Evolutionary conservation across 2,797 vertebrate genomes (phyloP).

Genomic region (Epinephelus awoara): DNA sequence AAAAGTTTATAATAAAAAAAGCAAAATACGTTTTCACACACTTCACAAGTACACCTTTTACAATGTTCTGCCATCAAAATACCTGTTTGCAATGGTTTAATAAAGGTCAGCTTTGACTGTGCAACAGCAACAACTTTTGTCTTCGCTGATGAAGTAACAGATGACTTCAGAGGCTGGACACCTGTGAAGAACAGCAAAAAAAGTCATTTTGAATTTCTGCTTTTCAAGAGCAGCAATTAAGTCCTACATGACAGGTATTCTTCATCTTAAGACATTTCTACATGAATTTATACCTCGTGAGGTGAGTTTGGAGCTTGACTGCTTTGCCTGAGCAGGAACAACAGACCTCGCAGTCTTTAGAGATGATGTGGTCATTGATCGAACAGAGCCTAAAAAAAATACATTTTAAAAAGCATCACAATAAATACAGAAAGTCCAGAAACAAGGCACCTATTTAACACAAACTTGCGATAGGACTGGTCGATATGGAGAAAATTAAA

Average conservation of each 20-base stretch:
- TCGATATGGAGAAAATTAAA: too few relatives aligned
- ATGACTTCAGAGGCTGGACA: slow-evolving; percentile 69
- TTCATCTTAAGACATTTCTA: background rate
- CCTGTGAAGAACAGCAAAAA: slow-evolving; percentile 49
- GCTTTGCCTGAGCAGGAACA: slow-evolving; percentile 57
- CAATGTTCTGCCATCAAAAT: slow-evolving; percentile 2
- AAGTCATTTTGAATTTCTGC: background rate
- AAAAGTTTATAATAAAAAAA: background rate
- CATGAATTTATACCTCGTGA: slow-evolving; percentile 62
- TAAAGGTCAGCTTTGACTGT: slow-evolving; percentile 90
- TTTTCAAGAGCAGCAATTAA: background rate
- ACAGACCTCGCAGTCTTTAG: slow-evolving; percentile 56
- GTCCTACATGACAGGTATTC: background rate
- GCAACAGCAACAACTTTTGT: slow-evolving; percentile 87
- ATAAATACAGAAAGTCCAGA: background rate
- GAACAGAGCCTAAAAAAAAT: slow-evolving; percentile 59
- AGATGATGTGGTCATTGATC: slow-evolving; percentile 54
- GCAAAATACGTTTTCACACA: background rate
- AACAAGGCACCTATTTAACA: background rate
- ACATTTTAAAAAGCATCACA: background rate
- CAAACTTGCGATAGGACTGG: too few relatives aligned
- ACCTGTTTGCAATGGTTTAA: slow-evolving; percentile 91
- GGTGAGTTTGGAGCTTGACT: slow-evolving; percentile 49
- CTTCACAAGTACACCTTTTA: background rate
- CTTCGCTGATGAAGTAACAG: slow-evolving; percentile 69